A percentile compares a stretch with the other conserved stretches of the same genome.
These are phyloP conservation scores for Barbus barbus DNA, from an alignment of 2,113 vertebrate species.

Conservation along the genomic window DNA sequence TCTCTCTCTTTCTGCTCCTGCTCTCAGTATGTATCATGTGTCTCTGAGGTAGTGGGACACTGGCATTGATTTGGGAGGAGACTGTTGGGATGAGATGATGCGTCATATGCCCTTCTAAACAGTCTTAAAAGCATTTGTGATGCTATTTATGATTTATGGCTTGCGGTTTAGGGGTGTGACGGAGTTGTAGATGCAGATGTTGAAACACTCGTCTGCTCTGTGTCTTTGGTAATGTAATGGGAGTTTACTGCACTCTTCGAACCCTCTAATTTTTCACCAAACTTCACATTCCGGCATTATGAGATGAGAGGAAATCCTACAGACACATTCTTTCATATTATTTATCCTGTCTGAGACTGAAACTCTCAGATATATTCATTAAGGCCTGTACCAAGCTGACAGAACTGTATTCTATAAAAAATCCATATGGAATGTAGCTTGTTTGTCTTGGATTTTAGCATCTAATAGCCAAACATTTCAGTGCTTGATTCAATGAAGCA, in stretches of 20 bases:
- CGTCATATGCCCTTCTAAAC: background rate
- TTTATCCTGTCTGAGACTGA: background rate
- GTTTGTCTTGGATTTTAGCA: background rate
- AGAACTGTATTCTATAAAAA: background rate
- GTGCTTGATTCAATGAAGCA: background rate
- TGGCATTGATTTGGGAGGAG: slow-evolving; percentile 16
- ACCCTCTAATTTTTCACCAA: background rate
- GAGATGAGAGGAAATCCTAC: background rate
- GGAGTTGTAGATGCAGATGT: background rate
- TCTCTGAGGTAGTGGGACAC: background rate
- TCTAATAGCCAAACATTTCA: background rate
- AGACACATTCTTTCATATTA: background rate
- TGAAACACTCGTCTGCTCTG: background rate
- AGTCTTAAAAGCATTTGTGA: background rate
- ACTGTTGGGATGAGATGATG: background rate
- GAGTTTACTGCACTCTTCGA: background rate
- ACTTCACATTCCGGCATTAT: slow-evolving; percentile 16
- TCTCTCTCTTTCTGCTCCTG: background rate
- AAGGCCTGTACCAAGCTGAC: background rate
- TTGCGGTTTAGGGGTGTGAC: background rate
- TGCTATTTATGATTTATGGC: background rate
- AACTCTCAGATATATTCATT: background rate
- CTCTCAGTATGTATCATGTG: slow-evolving; percentile 12
- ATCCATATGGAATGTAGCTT: background rate
- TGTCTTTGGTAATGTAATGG: background rate